phyloP scores from a whole-genome alignment of 2,888 invertebrate species.

The Chrysomela aeneicollis region DNA sequence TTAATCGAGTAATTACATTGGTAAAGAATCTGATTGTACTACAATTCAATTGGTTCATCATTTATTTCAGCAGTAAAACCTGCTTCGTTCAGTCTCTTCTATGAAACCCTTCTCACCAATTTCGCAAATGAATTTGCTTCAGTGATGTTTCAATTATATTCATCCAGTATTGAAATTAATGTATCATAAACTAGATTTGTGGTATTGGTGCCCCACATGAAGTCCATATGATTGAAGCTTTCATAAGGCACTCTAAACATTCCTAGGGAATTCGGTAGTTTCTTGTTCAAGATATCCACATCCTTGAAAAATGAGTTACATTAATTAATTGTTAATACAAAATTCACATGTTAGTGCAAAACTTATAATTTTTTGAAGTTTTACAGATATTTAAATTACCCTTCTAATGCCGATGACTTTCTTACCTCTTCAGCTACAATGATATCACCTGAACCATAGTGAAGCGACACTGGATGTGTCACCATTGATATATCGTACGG shows the following conservation, averaged over 20 bases:
- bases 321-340: background rate
- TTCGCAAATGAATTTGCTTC: background rate
- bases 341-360: no score
- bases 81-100: background rate
- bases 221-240: conserved; percentile 75
- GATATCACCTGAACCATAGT: conserved; percentile 65
- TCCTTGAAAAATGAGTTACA: conserved; percentile 64
- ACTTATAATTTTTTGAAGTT: no score
- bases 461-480: conserved; percentile 63
- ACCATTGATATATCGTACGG: conserved; percentile 58
- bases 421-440: conserved; percentile 62
- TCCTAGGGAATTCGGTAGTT: conserved; percentile 66
- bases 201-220: conserved; percentile 72
- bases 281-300: conserved; percentile 64
- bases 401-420: no score
- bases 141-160: conserved; percentile 43
- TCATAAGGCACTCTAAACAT: conserved; percentile 66
- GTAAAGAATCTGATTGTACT: background rate
- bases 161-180: conserved; percentile 65
- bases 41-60: background rate
- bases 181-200: conserved; percentile 67
- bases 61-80: background rate
- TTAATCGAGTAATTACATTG: background rate
- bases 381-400: no score
- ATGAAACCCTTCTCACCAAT: background rate